Conservation (phyloP, 30 jellyfish, hydroid and myxozoan species). For the Pseudorhiza aurosa region DNA sequence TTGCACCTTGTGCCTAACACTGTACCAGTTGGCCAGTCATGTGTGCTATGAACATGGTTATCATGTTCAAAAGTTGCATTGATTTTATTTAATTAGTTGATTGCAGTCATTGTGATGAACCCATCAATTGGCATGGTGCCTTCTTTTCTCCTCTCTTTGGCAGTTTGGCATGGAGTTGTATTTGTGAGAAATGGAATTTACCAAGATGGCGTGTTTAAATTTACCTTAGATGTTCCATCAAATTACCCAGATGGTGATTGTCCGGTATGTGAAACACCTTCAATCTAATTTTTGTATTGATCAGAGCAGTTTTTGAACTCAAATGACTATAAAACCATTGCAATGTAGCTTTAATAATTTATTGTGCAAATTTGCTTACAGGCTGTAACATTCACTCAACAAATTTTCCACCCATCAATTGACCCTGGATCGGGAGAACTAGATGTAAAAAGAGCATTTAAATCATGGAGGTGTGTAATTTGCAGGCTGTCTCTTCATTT, state of each 20-base stretch:
- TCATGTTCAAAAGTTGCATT: too few relatives aligned
- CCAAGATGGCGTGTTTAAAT: conserved; percentile 77
- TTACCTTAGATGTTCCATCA: conserved; percentile 66
- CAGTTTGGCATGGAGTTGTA: conserved; percentile 92
- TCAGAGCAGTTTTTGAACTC: not conserved
- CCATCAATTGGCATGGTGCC: too few relatives aligned
- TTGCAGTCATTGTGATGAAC: too few relatives aligned
- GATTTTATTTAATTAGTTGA: too few relatives aligned
- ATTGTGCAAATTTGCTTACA: not conserved
- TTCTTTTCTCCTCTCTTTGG: not conserved
- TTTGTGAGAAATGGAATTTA: conserved; percentile 71
- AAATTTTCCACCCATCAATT: conserved; percentile 81
- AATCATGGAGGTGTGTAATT: conserved; percentile 74
- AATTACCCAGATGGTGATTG: conserved; percentile 96
- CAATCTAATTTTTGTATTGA: not conserved
- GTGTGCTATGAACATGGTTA: too few relatives aligned
- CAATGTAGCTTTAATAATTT: not conserved
- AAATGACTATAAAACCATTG: too few relatives aligned
- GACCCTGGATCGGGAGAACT: conserved; percentile 75
- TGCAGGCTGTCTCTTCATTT: not conserved
- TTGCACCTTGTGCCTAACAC: too few relatives aligned
- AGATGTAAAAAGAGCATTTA: conserved; percentile 70
- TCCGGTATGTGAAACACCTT: conserved; percentile 57
- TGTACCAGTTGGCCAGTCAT: too few relatives aligned
- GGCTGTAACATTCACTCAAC: conserved; percentile 67